These are phyloP conservation scores for Nomada ruficornis DNA, from an alignment of 2,888 invertebrate species.

Conservation along the genomic window DNA sequence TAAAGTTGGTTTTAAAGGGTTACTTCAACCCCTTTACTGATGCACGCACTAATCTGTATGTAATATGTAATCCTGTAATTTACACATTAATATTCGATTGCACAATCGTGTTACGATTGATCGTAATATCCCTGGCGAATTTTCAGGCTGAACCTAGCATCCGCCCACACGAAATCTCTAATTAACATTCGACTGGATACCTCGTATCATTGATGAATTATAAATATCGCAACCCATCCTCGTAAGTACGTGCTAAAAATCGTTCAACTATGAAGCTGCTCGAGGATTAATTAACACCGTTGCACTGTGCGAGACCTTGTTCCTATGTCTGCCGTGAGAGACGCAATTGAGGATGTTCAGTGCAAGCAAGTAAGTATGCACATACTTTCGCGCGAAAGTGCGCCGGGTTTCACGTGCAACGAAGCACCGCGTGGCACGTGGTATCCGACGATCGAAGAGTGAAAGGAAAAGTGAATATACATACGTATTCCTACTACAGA, in stretches of 20 bases:
- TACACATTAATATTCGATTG: background rate
- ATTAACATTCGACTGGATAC: background rate
- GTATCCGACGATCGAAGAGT: conserved; percentile 7
- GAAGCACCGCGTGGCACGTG: background rate
- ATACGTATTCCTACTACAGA: background rate
- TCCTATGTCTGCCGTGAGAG: background rate
- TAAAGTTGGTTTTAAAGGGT: too few species aligned
- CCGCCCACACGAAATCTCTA: background rate
- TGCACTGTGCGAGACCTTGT: too few species aligned
- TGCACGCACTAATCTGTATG: background rate
- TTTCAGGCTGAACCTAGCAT: background rate
- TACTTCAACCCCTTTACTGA: too few species aligned
- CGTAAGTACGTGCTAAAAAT: background rate
- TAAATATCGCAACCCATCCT: background rate
- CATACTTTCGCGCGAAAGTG: conserved; percentile 2
- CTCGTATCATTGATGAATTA: background rate
- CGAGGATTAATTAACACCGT: too few species aligned
- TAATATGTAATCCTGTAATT: too few species aligned
- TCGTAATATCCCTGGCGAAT: background rate
- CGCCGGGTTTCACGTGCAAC: background rate
- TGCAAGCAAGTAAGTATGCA: too few species aligned
- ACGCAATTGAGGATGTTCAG: background rate
- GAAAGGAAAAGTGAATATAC: conserved; percentile 17
- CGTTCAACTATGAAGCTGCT: background rate
- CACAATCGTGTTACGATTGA: background rate